These are phyloP conservation scores for Actenoides lindsayi DNA, from an alignment of 2,113 vertebrate species.

Conservation along the genomic window DNA sequence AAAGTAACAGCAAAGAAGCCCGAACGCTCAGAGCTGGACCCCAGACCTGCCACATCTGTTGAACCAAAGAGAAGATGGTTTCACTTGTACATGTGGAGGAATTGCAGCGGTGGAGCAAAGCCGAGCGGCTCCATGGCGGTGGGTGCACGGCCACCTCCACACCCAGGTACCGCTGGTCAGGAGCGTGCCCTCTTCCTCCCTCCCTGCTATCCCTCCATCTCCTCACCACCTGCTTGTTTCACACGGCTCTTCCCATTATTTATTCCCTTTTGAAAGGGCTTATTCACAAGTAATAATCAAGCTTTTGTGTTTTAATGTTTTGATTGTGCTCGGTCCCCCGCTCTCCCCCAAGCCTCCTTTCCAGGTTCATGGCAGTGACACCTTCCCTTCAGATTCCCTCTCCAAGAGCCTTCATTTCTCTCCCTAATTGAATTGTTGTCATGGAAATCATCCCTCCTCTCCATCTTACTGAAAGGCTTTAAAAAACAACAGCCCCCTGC, in stretches of 20 bases:
- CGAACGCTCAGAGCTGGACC: background rate
- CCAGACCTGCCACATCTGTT: background rate
- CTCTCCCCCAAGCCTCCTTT: background rate
- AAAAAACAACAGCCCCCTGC: background rate
- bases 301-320: conserved; percentile 9
- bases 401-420: background rate
- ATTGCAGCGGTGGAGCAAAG: accelerated
- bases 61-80: background rate
- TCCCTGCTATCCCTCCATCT: background rate
- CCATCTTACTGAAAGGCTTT: conserved; percentile 49
- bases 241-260: background rate
- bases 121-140: accelerated
- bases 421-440: conserved; percentile 70
- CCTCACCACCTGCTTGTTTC: background rate
- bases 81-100: accelerated
- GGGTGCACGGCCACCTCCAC: background rate
- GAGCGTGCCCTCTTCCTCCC: background rate
- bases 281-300: background rate
- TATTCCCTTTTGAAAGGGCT: background rate
- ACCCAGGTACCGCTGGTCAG: background rate
- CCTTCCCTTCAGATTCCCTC: conserved; percentile 22
- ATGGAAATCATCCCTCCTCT: conserved; percentile 73
- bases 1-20: background rate
- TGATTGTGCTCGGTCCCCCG: background rate
- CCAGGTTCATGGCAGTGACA: background rate